Evolutionary conservation across 92 coral and sea anemone species (phyloP).

Genomic region (Actinernus sp.): DNA sequence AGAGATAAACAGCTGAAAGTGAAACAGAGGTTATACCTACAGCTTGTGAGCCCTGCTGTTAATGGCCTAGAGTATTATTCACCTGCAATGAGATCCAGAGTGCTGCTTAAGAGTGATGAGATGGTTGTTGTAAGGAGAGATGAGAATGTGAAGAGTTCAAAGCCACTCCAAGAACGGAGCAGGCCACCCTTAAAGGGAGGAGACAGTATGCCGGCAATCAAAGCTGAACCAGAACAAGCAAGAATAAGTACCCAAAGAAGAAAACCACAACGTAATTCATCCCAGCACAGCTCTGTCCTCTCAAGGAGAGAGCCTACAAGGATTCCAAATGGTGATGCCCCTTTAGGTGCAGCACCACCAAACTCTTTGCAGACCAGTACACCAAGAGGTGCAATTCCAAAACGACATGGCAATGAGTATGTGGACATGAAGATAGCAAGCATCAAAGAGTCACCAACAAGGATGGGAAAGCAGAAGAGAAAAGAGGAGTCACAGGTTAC

Average conservation of each 20-base stretch:
- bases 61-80: conserved; percentile 50
- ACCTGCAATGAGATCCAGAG: conserved; percentile 32
- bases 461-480: conserved; percentile 9
- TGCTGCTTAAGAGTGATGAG: conserved; percentile 11
- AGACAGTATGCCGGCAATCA: conserved; percentile 3
- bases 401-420: conserved; percentile 43
- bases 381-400: conserved; percentile 8
- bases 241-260: conserved; percentile 18
- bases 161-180: conserved; percentile 23
- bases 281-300: too few species aligned
- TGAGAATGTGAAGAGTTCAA: conserved; percentile 34
- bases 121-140: conserved; percentile 88
- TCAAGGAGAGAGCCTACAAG: conserved; percentile 29
- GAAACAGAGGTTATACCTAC: conserved; percentile 85
- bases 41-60: conserved; percentile 80
- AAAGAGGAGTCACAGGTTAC: not conserved
- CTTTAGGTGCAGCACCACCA: not conserved
- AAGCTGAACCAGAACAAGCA: not conserved
- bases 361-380: conserved; percentile 20
- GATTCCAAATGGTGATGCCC: not conserved
- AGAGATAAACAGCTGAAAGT: conserved; percentile 75
- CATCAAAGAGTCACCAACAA: conserved; percentile 11
- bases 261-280: conserved; percentile 15
- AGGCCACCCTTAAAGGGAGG: not conserved
- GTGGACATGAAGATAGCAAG: conserved; percentile 23